Percentiles rank a stretch among this genome's conserved stretches.
phyloP scores from a whole-genome alignment of 1,140 invertebrate genomes.

The Leptopilina boulardi region DNA sequence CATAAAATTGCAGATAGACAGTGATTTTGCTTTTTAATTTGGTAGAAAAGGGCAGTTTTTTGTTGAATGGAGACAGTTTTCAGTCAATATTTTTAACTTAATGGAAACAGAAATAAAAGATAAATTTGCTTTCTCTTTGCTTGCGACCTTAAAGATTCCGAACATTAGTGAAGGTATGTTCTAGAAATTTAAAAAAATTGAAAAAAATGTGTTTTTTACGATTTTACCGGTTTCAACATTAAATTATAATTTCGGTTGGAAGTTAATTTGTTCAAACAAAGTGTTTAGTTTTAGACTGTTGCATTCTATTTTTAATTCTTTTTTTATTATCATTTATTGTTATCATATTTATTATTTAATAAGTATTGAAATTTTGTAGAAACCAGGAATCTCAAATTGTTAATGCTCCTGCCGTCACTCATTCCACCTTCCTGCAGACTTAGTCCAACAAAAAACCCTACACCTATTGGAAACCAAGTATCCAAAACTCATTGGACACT shows the following conservation, averaged over 20 bases:
- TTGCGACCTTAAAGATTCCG: conserved; percentile 35
- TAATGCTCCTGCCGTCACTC: conserved; percentile 27
- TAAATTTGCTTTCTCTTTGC: conserved; percentile 33
- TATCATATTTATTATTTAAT: too few species aligned
- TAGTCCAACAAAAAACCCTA: conserved; percentile 29
- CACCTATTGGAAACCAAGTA: conserved; percentile 39
- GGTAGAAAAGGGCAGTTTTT: neutral
- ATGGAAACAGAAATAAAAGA: conserved; percentile 38
- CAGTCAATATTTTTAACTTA: conserved; percentile 8
- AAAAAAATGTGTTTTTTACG: too few species aligned
- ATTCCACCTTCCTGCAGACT: conserved; percentile 36
- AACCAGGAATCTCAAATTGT: conserved; percentile 23
- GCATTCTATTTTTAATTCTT: neutral
- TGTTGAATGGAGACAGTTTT: neutral
- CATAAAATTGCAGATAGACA: neutral
- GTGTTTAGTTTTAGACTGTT: neutral
- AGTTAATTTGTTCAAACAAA: conserved; percentile 6
- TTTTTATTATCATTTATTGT: neutral
- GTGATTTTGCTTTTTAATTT: neutral
- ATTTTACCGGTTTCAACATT: too few species aligned
- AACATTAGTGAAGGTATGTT: conserved; percentile 35
- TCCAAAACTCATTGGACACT: conserved; percentile 30
- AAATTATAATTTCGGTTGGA: too few species aligned
- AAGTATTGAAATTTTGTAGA: conserved; percentile 33
- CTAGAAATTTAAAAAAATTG: neutral